Conservation (phyloP, 2,888 invertebrate genomes). For the Lasioglossum calceatum region DNA sequence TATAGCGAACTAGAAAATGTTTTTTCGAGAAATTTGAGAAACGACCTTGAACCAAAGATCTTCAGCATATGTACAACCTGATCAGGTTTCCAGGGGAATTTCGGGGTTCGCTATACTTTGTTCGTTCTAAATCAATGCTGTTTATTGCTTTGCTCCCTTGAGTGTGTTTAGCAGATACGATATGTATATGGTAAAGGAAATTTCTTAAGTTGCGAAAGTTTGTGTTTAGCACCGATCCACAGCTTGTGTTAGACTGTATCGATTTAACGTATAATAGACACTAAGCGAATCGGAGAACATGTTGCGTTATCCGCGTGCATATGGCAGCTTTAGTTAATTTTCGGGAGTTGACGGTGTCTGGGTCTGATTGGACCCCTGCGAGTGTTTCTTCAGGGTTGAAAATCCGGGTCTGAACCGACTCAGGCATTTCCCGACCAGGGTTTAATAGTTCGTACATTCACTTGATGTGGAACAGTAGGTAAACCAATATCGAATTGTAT, state of each 20-base stretch:
- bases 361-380: background rate
- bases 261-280: background rate
- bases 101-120: background rate
- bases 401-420: background rate
- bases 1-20: background rate
- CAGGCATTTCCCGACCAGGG: background rate
- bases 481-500: background rate
- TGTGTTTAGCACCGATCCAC: background rate
- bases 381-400: background rate
- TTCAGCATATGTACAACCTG: background rate
- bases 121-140: background rate
- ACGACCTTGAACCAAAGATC: background rate
- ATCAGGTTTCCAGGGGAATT: background rate
- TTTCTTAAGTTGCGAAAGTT: background rate
- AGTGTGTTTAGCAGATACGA: background rate
- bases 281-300: background rate
- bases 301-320: background rate
- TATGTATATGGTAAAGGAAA: background rate
- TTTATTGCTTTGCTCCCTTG: background rate
- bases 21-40: background rate
- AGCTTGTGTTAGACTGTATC: background rate
- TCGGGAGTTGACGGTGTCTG: background rate
- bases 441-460: background rate
- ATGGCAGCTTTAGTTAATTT: slow-evolving; percentile 5
- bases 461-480: background rate